Evolutionary conservation across 2,797 vertebrate genomes (phyloP), one percentile per base, ranked within the genome.

Genomic region (Acanthornis magna): DNA sequence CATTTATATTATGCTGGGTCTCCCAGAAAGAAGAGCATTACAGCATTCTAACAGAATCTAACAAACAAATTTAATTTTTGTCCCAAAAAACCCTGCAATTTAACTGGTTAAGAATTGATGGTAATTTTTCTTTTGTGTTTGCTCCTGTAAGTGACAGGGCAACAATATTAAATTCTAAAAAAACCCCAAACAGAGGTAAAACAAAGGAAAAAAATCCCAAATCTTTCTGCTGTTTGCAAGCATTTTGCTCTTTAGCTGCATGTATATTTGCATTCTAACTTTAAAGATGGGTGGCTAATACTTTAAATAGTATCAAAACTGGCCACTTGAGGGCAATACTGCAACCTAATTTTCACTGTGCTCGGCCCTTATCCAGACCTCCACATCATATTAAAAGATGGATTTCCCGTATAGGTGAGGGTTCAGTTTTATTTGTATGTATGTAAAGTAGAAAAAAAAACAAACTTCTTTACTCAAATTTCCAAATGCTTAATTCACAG

Each of bases 311-410:
- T 96, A 95, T n/a, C 60, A 68, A 85, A 60, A 76, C 13, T 10
- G 32, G 65, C 91, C 98, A 95, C 97, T 88, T 96, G 97, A 71
- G 97, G 97, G 97, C 98, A 98, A 68, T 97, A 90, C 36, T 78
- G 82, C 68, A 96, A 95, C 48, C 77, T 53, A 45, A 90, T 96
- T 86, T 1, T 51, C 65, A 76, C 62, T 13, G 22, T 7, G 25
- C 16, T 47, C 5, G 21, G 34, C 63, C 58, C 16, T 32, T 48
- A 80, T 2, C 36, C 82, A 86, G 62, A 66, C 9, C 3, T 27
- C 16, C 54, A 32, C 3, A 27, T n/a, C 73, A 3, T 11, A 13
- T n/a, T 40, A 73, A 73, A 60, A 86, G 5, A 34, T 2, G 0
- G 23, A 54, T 82, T 76, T 78, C 45, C 63, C 30, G 29, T 3